Base-by-base conservation (phyloP, 2,888 invertebrate genomes). In the Eupeodes latifasciatus region DNA sequence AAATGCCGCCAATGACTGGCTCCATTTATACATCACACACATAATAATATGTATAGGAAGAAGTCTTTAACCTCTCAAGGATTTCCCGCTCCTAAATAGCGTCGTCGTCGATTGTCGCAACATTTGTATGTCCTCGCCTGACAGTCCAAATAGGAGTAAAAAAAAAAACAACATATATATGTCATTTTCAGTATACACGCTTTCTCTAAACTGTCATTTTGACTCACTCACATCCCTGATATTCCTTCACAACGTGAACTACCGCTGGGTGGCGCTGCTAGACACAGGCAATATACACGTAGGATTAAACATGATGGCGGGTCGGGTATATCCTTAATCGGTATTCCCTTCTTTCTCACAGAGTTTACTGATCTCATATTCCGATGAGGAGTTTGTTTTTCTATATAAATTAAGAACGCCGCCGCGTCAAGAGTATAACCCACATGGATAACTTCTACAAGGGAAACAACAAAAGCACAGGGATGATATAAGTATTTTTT, bases 51-150 rank as follows among this genome's bases (percentile, higher is more conserved):
- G 10, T 69, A 57, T 64, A 71, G 72, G 77, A 72, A 80, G 66
- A 66, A 91, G 92, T 92, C 92, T 92, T 92, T 92, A 92, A 92
- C 92, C 92, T 92, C 92, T 92, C 92, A 92, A 92, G 92, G 92
- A 92, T 92, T 90, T 92, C 90, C 84, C 84, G 80, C 59, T 80
- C 76, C 72, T 40, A 77, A 83, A 83, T 77, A 83, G 53, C 80
- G 71, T 72, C 77, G 76, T 69, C 61, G 79, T 59, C 74, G 67
- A 81, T 74, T 88, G 88, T 85, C 81, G 88, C 85, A 85, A 81
- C 81, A 75, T 81, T 85, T 87, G 81, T 47, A 84, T 80, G 76
- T 84, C 83, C 84, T 83, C 77, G 47, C 75, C 57, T 66, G 19
- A 27, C 53, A 75, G 78, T 67, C 67, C 67, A 74, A 69, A 75